Conservation (phyloP, 2,797 vertebrate species). For the Synaphobranchus kaupii region DNA sequence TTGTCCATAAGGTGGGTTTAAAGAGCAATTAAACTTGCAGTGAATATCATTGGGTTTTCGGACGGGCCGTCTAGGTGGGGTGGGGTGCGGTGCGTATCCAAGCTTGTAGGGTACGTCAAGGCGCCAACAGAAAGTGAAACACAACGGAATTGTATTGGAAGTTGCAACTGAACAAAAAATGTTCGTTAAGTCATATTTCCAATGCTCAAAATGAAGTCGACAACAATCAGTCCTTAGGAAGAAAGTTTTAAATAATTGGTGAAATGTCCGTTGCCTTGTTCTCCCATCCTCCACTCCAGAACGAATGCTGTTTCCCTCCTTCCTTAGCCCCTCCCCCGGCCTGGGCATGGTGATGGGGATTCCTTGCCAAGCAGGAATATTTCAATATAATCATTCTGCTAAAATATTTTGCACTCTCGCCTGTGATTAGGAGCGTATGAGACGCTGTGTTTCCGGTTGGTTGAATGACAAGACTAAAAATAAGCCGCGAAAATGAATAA, state of each 20-base stretch:
- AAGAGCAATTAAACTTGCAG: background rate
- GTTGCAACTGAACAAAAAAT: background rate
- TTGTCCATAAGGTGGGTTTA: background rate
- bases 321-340: slow-evolving; percentile 33
- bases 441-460: background rate
- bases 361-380: slow-evolving; percentile 12
- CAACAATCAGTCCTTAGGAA: background rate
- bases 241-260: background rate
- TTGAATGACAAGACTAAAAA: background rate
- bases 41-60: background rate
- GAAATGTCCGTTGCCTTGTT: slow-evolving; percentile 52
- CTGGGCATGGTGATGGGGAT: slow-evolving; percentile 19
- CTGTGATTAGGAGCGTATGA: background rate
- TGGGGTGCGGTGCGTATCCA: background rate
- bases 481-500: background rate
- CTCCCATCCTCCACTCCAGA: slow-evolving; percentile 68
- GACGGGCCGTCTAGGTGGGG: background rate
- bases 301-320: slow-evolving; percentile 49
- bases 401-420: slow-evolving; percentile 23
- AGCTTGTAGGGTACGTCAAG: background rate
- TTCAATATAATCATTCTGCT: slow-evolving; percentile 20
- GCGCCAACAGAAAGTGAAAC: background rate
- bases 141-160: background rate
- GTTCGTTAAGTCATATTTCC: background rate
- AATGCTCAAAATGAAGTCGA: background rate